Evolutionary conservation across 2,888 invertebrate species (phyloP).

Genomic region (Tenthredo scrophulariae): DNA sequence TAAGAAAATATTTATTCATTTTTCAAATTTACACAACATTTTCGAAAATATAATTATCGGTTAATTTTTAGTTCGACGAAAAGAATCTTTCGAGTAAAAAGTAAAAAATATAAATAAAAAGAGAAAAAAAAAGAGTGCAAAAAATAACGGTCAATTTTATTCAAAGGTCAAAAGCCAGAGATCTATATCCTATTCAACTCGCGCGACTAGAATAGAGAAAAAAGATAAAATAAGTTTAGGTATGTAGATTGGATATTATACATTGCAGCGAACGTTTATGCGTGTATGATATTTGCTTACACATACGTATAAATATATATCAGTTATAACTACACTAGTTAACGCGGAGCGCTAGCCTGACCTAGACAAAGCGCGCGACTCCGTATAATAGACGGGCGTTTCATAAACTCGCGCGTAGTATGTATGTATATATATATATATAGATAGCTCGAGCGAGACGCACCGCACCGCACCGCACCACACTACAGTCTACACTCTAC

Average conservation of each 20-base stretch:
- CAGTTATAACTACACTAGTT: not conserved
- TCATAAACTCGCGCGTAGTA: too few relatives aligned
- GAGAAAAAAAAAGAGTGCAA: too few relatives aligned
- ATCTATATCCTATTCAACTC: not conserved
- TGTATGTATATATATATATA: not conserved
- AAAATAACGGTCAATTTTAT: not conserved
- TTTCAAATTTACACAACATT: not conserved
- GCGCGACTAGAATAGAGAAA: constrained; percentile 72
- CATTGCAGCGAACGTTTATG: not conserved
- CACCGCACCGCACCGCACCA: too few relatives aligned
- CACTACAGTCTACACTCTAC: too few relatives aligned
- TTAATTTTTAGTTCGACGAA: not conserved
- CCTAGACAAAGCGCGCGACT: constrained; percentile 42
- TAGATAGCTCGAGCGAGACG: not conserved
- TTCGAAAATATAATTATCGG: not conserved
- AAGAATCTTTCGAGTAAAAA: not conserved
- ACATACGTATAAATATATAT: not conserved
- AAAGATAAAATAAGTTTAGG: constrained; percentile 54
- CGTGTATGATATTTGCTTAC: not conserved
- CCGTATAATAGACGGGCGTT: not conserved
- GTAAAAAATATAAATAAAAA: not conserved
- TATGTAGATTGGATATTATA: not conserved
- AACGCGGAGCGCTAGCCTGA: constrained; percentile 16
- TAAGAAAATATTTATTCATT: not conserved
- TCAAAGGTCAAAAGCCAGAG: constrained; percentile 4